These are phyloP conservation scores for Colletes latitarsis DNA, from an alignment of 1,140 invertebrate genomes.

Conservation along the genomic window DNA sequence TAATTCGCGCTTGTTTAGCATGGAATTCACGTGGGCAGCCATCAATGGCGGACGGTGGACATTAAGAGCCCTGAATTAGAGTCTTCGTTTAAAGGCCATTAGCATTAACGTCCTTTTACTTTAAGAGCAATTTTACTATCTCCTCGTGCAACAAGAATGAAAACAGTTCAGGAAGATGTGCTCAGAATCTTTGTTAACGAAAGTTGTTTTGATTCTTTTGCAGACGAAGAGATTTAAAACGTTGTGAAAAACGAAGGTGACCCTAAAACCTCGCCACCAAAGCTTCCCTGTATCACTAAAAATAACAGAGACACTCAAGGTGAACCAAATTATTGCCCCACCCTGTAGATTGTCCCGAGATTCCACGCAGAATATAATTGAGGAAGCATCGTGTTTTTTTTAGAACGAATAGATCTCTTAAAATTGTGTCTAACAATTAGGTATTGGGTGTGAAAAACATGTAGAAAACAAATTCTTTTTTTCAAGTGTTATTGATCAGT, in stretches of 20 bases:
- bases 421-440: not conserved
- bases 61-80: not conserved
- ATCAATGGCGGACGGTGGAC: not conserved
- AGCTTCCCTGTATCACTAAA: no score
- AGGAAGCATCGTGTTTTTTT: not conserved
- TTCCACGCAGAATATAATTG: not conserved
- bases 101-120: not conserved
- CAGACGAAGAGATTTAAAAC: no score
- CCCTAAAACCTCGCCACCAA: no score
- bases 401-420: not conserved
- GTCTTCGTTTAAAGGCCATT: not conserved
- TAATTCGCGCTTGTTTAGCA: constrained; percentile 6
- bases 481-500: no score
- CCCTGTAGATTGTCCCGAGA: constrained; percentile 14
- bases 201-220: no score
- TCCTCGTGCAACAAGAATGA: not conserved
- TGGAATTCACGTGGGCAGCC: constrained; percentile 25
- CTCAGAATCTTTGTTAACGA: no score
- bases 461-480: not conserved
- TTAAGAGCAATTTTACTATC: not conserved
- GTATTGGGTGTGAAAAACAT: not conserved
- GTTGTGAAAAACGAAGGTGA: no score
- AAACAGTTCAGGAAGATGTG: not conserved
- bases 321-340: no score
- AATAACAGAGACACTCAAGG: no score